Evolutionary conservation across 1,140 invertebrate species (phyloP).

Genomic region (Anadara kagoshimensis): DNA sequence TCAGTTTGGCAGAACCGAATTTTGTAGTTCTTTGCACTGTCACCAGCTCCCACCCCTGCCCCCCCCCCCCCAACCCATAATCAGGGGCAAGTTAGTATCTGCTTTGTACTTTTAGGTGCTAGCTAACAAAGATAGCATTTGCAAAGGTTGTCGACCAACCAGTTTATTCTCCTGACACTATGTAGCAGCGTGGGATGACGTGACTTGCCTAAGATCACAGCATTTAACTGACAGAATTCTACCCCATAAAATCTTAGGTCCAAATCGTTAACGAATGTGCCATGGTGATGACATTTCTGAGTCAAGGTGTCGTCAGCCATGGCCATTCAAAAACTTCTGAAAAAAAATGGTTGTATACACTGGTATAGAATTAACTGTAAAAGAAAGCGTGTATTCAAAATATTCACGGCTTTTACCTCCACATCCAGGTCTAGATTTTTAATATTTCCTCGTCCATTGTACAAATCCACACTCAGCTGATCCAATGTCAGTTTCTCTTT

Average conservation of each 20-base stretch:
- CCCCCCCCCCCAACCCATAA: too few relatives aligned
- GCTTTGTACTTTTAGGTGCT: too few relatives aligned
- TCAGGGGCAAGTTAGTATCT: too few relatives aligned
- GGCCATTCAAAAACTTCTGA: neutral
- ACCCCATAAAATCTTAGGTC: neutral
- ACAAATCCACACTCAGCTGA: constrained; percentile 92
- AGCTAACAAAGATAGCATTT: too few relatives aligned
- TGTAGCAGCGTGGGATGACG: too few relatives aligned
- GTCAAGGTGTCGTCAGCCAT: neutral
- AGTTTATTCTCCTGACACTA: too few relatives aligned
- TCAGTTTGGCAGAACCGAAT: too few relatives aligned
- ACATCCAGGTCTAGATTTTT: constrained; percentile 90
- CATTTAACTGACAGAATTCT: too few relatives aligned
- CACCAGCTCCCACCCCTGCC: too few relatives aligned
- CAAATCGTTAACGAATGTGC: neutral
- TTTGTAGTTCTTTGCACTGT: too few relatives aligned
- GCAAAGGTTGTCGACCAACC: too few relatives aligned
- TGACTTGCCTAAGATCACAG: too few relatives aligned
- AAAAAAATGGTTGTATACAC: neutral
- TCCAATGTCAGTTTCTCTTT: constrained; percentile 92
- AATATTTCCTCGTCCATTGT: constrained; percentile 91
- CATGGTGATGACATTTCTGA: neutral
- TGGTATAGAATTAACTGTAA: neutral
- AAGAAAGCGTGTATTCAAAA: neutral
- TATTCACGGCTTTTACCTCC: constrained; percentile 79